These are phyloP conservation scores for Mugil cephalus DNA, from an alignment of 2,113 vertebrate species.

Conservation along the genomic window DNA sequence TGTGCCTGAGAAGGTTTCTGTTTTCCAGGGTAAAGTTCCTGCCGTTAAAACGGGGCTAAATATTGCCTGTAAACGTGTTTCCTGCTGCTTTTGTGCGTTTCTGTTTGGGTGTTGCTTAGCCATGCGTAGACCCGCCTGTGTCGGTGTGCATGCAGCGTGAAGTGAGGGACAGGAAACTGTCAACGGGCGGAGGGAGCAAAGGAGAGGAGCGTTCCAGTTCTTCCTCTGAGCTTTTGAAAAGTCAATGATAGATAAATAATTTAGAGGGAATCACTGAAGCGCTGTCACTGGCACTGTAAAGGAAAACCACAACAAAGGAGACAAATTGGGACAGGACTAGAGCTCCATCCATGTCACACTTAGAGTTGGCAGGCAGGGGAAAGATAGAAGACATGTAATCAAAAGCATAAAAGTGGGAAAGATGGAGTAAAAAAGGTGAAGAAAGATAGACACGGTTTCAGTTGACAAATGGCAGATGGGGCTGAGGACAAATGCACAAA, in stretches of 20 bases:
- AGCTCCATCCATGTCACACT: neutral
- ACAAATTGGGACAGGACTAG: constrained; percentile 4
- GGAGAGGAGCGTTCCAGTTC: constrained; percentile 25
- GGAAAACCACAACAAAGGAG: constrained; percentile 40
- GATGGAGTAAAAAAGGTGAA: constrained; percentile 5
- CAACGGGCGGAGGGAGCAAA: constrained; percentile 22
- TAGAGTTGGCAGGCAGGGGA: neutral
- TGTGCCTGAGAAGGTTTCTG: neutral
- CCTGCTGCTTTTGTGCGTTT: neutral
- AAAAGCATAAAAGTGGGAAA: neutral
- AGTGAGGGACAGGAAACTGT: neutral
- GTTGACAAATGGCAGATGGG: constrained; percentile 24
- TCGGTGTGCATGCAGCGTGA: neutral
- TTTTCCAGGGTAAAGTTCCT: too few species aligned
- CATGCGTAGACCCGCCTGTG: neutral
- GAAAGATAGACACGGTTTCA: neutral
- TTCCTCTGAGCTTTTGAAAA: constrained; percentile 48
- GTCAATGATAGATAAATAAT: constrained; percentile 65
- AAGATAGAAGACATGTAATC: neutral
- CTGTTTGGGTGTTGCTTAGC: neutral
- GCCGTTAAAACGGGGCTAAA: too few species aligned
- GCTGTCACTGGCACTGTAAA: constrained; percentile 26
- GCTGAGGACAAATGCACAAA: constrained; percentile 22
- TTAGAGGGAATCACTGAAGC: constrained; percentile 49
- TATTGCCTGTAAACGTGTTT: constrained; percentile 6